Evolutionary conservation across 2,797 vertebrate genomes (phyloP).

Genomic region (Enteromius thamalakanensis): DNA sequence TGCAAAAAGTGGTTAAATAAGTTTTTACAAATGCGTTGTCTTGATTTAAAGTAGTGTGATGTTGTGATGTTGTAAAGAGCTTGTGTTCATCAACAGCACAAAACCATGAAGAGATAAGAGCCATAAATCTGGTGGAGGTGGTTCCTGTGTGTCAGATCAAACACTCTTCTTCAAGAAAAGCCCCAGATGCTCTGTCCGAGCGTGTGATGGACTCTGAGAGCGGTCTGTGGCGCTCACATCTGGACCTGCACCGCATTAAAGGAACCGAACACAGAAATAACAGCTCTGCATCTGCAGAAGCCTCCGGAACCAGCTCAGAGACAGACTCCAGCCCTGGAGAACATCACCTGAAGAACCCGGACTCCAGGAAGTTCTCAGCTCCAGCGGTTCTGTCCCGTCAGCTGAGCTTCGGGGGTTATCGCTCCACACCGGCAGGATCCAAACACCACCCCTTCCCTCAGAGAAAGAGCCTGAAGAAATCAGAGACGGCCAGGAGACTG

Average conservation of each 20-base stretch:
- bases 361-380: constrained; percentile 50
- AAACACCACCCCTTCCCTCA: constrained; percentile 84
- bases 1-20: background rate
- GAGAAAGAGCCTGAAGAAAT: constrained; percentile 81
- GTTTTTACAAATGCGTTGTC: background rate
- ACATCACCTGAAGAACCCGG: background rate
- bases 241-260: constrained; percentile 73
- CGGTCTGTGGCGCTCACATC: constrained; percentile 76
- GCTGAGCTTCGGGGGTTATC: constrained; percentile 56
- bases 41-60: background rate
- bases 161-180: constrained; percentile 57
- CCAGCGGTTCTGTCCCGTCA: constrained; percentile 58
- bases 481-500: constrained; percentile 83
- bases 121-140: constrained; percentile 67
- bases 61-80: background rate
- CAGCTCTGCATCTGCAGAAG: rapidly evolving
- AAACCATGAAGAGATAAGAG: constrained; percentile 58
- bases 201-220: constrained; percentile 46
- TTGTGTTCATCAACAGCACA: constrained; percentile 57
- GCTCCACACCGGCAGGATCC: constrained; percentile 59
- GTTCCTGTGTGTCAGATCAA: constrained; percentile 72
- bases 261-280: background rate
- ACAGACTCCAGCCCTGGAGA: background rate
- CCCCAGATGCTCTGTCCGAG: constrained; percentile 57
- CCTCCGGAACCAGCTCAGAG: constrained; percentile 17